Evolutionary conservation across 2,113 vertebrate genomes (phyloP), one percentile per base, ranked within the genome.

Genomic region (Epinephelus lanceolatus): DNA sequence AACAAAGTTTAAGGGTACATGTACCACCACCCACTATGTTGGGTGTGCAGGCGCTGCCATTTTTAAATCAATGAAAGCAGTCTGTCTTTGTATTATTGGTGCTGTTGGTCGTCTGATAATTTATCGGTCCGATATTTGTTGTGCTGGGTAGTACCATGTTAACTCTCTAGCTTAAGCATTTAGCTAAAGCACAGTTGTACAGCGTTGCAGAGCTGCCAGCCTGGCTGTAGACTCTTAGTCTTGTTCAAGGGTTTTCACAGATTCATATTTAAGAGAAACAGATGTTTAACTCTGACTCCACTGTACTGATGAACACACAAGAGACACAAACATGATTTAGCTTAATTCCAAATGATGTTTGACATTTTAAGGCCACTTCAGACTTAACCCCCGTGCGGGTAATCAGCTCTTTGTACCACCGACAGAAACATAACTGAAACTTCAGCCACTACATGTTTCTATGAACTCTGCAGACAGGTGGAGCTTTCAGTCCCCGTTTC

Each of bases 361-460:
- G 45, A 15, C 57, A 11, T 15, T 7, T 7, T n/a, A 33, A 40
- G 33, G 33, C 21, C 33, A 0, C 70, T 7, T 6, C 2, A 25
- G 33, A 25, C 52, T 23, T 33, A 0, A 5, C 21, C 61, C 5
- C 8, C 6, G 67, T 49, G 15, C 4, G 19, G 5, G 27, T 47
- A 56, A 57, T 10, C n/a, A 23, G 18, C 40, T 52, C 42, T 55
- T 67, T 53, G 25, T 49, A 2, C 23, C 65, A 23, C 14, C 2
- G 47, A 27, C 4, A 60, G 33, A 88, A 85, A 80, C 76, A 60
- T 30, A 80, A 87, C 6, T 53, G 82, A 90, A 87, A 87, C 76
- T 61, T 23, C 3, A 70, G 21, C 53, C 13, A n/a, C 15, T 2
- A 5, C 12, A 27, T 0, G 47, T 49, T 27, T 62, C n/a, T 57